Conservation (phyloP, 2,797 vertebrate species). For the Alcedo quadribrachys region DNA sequence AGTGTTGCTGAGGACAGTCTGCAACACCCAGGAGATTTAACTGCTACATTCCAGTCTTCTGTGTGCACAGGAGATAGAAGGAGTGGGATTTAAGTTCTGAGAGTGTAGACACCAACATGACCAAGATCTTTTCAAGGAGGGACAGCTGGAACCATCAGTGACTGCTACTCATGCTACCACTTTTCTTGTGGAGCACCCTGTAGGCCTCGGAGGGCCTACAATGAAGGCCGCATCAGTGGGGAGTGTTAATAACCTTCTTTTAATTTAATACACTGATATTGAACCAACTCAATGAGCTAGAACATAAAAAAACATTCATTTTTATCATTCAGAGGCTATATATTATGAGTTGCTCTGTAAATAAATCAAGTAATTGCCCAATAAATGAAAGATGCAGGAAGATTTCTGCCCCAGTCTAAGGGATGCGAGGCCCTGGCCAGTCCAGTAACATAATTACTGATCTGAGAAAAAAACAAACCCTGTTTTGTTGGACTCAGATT, state of each 20-base stretch:
- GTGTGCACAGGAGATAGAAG: rapidly evolving
- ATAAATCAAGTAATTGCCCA: background rate
- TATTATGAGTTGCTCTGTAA: background rate
- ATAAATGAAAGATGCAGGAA: background rate
- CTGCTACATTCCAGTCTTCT: background rate
- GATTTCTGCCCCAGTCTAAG: background rate
- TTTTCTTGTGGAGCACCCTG: background rate
- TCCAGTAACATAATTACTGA: background rate
- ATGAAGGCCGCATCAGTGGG: background rate
- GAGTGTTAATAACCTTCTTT: background rate
- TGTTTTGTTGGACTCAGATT: background rate
- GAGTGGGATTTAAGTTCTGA: background rate
- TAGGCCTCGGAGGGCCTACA: background rate
- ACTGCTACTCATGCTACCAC: background rate
- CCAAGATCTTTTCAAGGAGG: background rate
- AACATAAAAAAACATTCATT: background rate
- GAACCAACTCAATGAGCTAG: background rate
- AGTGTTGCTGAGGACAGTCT: background rate
- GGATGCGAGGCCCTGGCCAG: background rate
- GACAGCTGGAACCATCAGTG: background rate
- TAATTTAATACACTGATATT: background rate
- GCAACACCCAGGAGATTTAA: background rate
- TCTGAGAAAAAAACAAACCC: background rate
- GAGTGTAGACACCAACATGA: background rate
- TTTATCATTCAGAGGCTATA: background rate